Conservation (phyloP, 2,113 vertebrate species). For the Sapayoa aenigma region DNA sequence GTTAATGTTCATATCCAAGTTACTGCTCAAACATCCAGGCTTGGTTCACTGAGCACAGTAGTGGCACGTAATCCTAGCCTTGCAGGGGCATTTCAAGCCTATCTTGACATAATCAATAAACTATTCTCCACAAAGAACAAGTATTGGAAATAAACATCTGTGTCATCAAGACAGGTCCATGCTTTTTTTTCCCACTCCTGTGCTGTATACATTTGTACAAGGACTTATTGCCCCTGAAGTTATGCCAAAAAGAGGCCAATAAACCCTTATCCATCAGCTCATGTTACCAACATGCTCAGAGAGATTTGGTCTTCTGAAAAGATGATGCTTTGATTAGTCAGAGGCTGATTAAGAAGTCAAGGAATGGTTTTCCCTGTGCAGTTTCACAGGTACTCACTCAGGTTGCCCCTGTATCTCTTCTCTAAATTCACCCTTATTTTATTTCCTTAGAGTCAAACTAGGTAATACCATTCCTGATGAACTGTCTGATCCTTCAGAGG, state of each 20-base stretch:
- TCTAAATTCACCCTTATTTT: neutral
- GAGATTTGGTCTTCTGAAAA: neutral
- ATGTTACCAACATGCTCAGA: neutral
- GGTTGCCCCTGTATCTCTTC: neutral
- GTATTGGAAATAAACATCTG: neutral
- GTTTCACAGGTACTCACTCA: neutral
- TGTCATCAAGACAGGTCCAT: neutral
- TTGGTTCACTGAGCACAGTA: neutral
- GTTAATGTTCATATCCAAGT: neutral
- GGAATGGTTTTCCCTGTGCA: neutral
- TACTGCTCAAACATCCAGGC: neutral
- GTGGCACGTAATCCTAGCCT: neutral
- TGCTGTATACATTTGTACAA: neutral
- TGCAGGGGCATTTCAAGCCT: neutral
- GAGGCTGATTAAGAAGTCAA: neutral
- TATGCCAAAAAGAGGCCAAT: neutral
- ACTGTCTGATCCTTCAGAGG: neutral
- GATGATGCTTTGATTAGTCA: neutral
- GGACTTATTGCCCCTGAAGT: neutral
- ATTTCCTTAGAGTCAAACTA: neutral
- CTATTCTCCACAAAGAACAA: neutral
- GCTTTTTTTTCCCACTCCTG: neutral
- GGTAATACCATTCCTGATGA: neutral
- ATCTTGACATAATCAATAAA: constrained; percentile 11
- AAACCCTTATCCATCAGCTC: neutral